These are phyloP conservation scores for Cantharis rufa DNA, from an alignment of 2,888 invertebrate species.

Conservation along the genomic window DNA sequence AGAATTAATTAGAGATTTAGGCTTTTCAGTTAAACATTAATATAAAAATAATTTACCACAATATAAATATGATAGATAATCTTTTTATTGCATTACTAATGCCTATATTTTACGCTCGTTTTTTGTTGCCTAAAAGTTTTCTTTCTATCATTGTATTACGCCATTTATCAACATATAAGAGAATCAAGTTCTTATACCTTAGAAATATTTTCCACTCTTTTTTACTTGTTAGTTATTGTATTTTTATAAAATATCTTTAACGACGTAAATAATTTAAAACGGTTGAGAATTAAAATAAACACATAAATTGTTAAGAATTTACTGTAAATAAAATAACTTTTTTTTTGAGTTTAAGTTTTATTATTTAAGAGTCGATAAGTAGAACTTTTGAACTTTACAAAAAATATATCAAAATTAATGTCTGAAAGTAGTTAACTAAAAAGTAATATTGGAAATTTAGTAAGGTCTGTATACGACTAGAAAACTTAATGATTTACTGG, in stretches of 20 bases:
- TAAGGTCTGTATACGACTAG: not conserved
- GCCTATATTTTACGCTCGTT: not conserved
- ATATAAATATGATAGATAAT: not conserved
- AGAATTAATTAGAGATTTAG: not conserved
- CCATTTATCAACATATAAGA: not conserved
- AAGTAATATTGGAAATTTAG: not conserved
- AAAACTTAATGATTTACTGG: constrained; percentile 1
- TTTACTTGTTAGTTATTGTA: not conserved
- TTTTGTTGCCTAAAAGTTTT: not conserved
- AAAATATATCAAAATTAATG: constrained; percentile 4
- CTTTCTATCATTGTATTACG: not conserved
- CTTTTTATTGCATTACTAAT: not conserved
- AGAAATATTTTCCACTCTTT: not conserved
- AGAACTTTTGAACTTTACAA: not conserved
- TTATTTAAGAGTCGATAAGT: not conserved
- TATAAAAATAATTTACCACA: not conserved
- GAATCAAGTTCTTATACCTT: not conserved
- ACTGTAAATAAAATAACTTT: not conserved
- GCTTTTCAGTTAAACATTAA: not conserved
- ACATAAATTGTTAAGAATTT: not conserved
- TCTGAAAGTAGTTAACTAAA: constrained; percentile 2
- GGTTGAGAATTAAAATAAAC: not conserved
- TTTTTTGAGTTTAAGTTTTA: not conserved
- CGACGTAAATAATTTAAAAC: not conserved
- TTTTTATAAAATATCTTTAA: not conserved